Evolutionary conservation across 2,888 invertebrate species (phyloP), one percentile per base, ranked within the genome.

Genomic region (Cyclophora punctaria): DNA sequence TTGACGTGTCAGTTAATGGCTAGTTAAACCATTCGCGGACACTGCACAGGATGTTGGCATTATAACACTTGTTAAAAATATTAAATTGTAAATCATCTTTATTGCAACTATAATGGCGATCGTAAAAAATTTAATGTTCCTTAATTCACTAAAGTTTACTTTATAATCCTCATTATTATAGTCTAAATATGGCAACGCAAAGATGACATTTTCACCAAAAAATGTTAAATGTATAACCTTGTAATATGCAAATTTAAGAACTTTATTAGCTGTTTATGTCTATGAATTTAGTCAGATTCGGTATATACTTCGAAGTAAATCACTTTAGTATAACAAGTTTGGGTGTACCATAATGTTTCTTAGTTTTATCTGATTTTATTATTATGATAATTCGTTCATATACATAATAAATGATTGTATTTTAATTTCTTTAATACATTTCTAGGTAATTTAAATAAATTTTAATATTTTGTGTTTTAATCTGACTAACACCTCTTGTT

Each of bases 201-300:
- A 7, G 35, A 41, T 60, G 48, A 54, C 50, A 53, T 52, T 57
- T 49, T 46, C 49, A 49, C 44, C 48, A 45, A 41, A 48, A 54
- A 49, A 52, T 50, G 51, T 51, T 50, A 57, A 55, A 56, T 55
- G 52, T 45, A 46, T 56, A 51, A 48, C 49, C 57, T 56, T 57
- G 57, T 60, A 52, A 47, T 61, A 61, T 64, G 60, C 46, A 52
- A 60, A 60, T 62, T 35, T 42, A 34, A 42, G 52, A 52, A 46
- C 54, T 61, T 61, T 59, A 60, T 62, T 58, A 55, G 52, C 59
- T 62, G 62, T 60, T 64, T 52, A 62, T 63, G 55, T 52, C 4
- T 37, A 4, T 37, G 37, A 5, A 37, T 20, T 20, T 47, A 52
- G 46, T 46, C 60, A 51, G 49, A 56, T 57, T 51, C 46, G 51